Evolutionary conservation across 2,888 invertebrate species (phyloP).

Genomic region (Epistrophella euchroma): DNA sequence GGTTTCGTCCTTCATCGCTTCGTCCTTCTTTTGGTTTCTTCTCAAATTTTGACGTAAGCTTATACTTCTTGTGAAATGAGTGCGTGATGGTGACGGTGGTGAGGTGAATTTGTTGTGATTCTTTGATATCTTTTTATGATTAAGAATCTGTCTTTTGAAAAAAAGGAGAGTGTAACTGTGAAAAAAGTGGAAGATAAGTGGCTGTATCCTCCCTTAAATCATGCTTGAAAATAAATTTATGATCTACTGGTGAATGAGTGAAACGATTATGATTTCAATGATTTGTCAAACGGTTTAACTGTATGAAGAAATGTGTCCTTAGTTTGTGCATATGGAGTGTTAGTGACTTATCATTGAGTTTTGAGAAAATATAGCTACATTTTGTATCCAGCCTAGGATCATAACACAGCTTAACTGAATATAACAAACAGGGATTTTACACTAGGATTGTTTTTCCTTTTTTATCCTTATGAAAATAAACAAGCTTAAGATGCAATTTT

Average conservation of each 20-base stretch:
- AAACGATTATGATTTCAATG: conserved; percentile 66
- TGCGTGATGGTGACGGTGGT: conserved; percentile 12
- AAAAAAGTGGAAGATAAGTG: background rate
- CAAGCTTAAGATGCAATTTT: conserved; percentile 57
- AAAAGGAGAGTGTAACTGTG: background rate
- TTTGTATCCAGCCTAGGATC: background rate
- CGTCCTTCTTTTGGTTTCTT: conserved; percentile 3
- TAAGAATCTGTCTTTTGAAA: conserved; percentile 4
- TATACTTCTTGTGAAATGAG: conserved; percentile 1
- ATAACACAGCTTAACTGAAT: background rate
- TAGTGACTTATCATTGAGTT: background rate
- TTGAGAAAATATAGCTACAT: background rate
- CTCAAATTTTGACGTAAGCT: background rate
- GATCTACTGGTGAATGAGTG: conserved; percentile 61
- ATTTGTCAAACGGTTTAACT: conserved; percentile 60
- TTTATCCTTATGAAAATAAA: background rate
- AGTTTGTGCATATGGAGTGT: background rate
- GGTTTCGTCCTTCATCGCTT: conserved; percentile 37
- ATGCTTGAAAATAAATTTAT: conserved; percentile 48
- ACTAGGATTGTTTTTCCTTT: background rate
- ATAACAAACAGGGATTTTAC: background rate
- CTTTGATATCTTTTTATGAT: background rate
- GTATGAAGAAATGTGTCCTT: conserved; percentile 4
- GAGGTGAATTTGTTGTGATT: conserved; percentile 24
- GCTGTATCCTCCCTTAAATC: conserved; percentile 39